phyloP scores from a whole-genome alignment of 2,797 vertebrate genomes.

The Ciconia nigra region DNA sequence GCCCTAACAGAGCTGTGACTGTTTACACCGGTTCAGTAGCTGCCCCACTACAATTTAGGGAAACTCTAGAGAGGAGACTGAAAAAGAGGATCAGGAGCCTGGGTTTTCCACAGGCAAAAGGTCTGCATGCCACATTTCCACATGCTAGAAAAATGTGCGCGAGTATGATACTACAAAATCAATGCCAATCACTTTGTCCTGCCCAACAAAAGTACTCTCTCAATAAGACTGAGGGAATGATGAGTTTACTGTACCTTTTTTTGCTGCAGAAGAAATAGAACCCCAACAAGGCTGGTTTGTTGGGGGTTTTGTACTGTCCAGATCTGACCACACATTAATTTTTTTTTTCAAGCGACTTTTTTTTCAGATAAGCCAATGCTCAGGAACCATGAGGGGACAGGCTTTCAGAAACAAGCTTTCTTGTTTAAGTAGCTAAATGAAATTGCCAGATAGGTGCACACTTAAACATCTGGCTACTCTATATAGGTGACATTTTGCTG shows the following conservation, averaged over 20 bases:
- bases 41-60: not conserved
- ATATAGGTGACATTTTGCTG: not conserved
- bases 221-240: not conserved
- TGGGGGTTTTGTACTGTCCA: not conserved
- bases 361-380: not conserved
- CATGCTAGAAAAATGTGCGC: not conserved
- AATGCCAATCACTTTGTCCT: not conserved
- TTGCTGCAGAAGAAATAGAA: not conserved
- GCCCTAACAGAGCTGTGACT: not conserved
- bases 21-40: not conserved
- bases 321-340: not conserved
- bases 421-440: not conserved
- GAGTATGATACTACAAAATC: not conserved
- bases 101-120: not conserved
- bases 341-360: not conserved
- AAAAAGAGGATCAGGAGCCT: not conserved
- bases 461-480: not conserved
- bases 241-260: not conserved
- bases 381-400: accelerated
- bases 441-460: not conserved
- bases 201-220: not conserved
- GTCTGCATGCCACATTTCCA: not conserved
- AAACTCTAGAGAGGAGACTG: not conserved
- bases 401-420: not conserved
- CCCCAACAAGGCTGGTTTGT: accelerated